A percentile compares a stretch with the other conserved stretches of the same genome.
Conservation (phyloP, 1,140 invertebrate genomes). For the Chlorops oryzae region DNA sequence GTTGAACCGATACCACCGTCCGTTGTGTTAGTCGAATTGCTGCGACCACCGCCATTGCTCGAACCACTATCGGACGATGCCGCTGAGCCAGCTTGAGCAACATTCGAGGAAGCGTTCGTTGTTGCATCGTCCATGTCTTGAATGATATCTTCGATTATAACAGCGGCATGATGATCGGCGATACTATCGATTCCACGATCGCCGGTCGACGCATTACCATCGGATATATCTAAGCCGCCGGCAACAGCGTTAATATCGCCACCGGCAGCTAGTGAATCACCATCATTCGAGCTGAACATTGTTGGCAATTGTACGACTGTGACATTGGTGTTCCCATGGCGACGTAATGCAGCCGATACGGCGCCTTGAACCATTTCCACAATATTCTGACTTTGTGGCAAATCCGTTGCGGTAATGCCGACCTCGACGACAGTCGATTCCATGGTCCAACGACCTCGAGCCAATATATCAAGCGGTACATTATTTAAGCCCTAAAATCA, state of each 20-base stretch:
- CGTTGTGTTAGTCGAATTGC: not conserved
- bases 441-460: conserved; percentile 45
- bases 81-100: conserved; percentile 8
- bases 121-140: conserved; percentile 17
- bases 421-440: conserved; percentile 47
- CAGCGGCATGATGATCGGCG: conserved; percentile 20
- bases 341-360: conserved; percentile 39
- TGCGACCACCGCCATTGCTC: conserved; percentile 10
- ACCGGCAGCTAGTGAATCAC: conserved; percentile 7
- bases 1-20: not conserved
- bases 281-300: conserved; percentile 28
- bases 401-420: conserved; percentile 41
- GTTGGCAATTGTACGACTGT: conserved; percentile 41
- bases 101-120: not conserved
- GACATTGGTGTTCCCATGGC: conserved; percentile 33
- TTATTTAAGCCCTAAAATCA: conserved; percentile 39
- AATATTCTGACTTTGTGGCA: conserved; percentile 45
- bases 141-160: conserved; percentile 36
- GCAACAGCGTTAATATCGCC: not conserved
- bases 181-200: conserved; percentile 2
- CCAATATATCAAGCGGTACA: conserved; percentile 38
- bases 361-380: conserved; percentile 45
- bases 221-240: not conserved
- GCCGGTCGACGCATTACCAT: not conserved
- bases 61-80: conserved; percentile 12